These are phyloP conservation scores for Kuschelorhynchus macadamiae DNA, from an alignment of 2,888 invertebrate genomes.

Conservation along the genomic window DNA sequence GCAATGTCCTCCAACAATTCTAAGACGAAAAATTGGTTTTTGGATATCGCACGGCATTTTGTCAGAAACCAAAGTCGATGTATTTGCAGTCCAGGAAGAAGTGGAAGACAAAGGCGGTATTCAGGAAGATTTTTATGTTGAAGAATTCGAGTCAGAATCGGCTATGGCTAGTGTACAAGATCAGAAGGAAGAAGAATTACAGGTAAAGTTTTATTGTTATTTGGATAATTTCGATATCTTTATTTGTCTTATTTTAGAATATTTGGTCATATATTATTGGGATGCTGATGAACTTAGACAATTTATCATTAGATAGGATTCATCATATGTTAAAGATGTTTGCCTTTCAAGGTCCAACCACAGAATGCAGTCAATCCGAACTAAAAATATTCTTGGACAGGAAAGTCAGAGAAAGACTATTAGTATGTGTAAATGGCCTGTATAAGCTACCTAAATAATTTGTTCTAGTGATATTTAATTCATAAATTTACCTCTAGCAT, in stretches of 20 bases:
- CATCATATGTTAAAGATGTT: conserved; percentile 98
- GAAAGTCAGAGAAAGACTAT: conserved; percentile 92
- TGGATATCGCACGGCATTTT: conserved; percentile 96
- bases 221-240: conserved; percentile 22
- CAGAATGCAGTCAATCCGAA: conserved; percentile 91
- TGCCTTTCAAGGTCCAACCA: conserved; percentile 90
- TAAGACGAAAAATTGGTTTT: conserved; percentile 89
- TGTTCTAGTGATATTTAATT: no score
- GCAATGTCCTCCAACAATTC: conserved; percentile 88
- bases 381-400: conserved; percentile 90
- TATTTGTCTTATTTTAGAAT: conserved; percentile 71
- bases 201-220: conserved; percentile 69
- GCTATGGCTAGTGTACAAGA: conserved; percentile 96
- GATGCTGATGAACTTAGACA: conserved; percentile 96
- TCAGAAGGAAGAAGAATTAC: conserved; percentile 93
- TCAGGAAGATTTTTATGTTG: conserved; percentile 77
- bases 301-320: conserved; percentile 90
- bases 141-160: conserved; percentile 93
- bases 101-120: conserved; percentile 63
- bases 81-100: conserved; percentile 81
- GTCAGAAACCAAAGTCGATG: conserved; percentile 81
- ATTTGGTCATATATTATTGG: conserved; percentile 98
- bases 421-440: conserved; percentile 87
- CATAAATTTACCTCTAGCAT: no score
- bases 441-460: conserved; percentile 85